phyloP scores from a whole-genome alignment of 2,113 vertebrate species.

The Passer montanus region DNA sequence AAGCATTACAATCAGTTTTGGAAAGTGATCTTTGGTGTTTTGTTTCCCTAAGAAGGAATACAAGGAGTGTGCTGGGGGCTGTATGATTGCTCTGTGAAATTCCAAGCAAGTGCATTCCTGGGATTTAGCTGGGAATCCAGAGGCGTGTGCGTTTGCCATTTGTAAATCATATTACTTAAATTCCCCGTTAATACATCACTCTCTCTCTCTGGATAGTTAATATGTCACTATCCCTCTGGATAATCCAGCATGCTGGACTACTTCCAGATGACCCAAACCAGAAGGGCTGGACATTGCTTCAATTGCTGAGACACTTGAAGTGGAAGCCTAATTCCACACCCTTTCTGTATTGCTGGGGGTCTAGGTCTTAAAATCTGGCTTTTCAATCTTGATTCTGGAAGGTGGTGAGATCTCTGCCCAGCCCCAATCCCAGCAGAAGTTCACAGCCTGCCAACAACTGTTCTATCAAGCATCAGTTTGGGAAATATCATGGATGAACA shows the following conservation, averaged over 20 bases:
- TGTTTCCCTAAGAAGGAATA: background rate
- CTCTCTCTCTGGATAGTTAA: background rate
- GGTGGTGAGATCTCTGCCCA: background rate
- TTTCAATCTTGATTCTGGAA: background rate
- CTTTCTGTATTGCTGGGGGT: background rate
- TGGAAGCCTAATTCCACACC: background rate
- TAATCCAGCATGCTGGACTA: background rate
- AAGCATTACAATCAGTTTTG: background rate
- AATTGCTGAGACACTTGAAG: background rate
- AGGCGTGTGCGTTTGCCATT: background rate
- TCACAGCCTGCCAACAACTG: background rate
- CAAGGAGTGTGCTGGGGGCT: background rate
- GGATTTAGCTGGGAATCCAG: constrained; percentile 29
- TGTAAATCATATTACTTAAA: background rate
- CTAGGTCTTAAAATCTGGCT: background rate
- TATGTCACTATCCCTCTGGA: background rate
- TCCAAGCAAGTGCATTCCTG: background rate
- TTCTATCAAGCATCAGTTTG: background rate
- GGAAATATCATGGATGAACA: background rate
- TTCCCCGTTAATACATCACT: background rate
- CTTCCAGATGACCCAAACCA: constrained; percentile 2
- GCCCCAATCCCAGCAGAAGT: background rate
- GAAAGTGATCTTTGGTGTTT: background rate
- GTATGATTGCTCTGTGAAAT: background rate
- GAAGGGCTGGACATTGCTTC: background rate